A percentile compares a stretch with the other conserved stretches of the same genome.
Evolutionary conservation across 1,140 invertebrate genomes (phyloP).

Genomic region (Odontomachus brunneus): DNA sequence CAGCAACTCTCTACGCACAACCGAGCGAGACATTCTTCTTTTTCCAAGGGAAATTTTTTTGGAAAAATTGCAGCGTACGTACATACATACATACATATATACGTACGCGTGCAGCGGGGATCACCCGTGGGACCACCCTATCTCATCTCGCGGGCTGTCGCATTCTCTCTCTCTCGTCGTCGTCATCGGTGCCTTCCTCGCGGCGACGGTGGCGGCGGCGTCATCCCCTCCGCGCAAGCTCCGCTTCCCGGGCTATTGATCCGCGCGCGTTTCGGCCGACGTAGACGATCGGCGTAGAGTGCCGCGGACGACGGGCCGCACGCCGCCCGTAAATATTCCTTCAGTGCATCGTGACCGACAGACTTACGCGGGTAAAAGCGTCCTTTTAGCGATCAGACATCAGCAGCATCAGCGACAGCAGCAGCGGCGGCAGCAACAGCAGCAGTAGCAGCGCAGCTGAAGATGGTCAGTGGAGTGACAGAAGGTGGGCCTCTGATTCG

Average conservation of each 20-base stretch:
- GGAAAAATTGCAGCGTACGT: too few relatives aligned
- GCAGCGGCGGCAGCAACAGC: conserved; percentile 3
- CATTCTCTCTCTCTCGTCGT: conserved; percentile 20
- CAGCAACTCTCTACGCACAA: too few relatives aligned
- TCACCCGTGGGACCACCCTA: conserved; percentile 16
- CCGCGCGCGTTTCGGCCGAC: conserved; percentile 65
- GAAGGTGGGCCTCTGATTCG: conserved; percentile 81
- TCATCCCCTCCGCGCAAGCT: conserved; percentile 73
- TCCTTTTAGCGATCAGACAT: not conserved
- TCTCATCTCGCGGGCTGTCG: not conserved
- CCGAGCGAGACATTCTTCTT: too few relatives aligned
- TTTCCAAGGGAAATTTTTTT: too few relatives aligned
- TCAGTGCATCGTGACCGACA: conserved; percentile 57
- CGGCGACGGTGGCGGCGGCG: conserved; percentile 26
- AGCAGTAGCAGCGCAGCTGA: conserved; percentile 53
- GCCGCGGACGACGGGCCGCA: conserved; percentile 65
- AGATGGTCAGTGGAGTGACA: conserved; percentile 77
- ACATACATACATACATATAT: too few relatives aligned
- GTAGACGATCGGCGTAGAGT: conserved; percentile 57
- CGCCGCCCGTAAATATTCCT: conserved; percentile 77
- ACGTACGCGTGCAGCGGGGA: not conserved
- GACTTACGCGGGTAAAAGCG: conserved; percentile 61
- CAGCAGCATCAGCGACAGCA: not conserved
- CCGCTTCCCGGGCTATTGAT: conserved; percentile 75
- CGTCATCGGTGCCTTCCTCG: conserved; percentile 31